These are phyloP conservation scores for Phocides pigmalion DNA, from an alignment of 1,140 invertebrate genomes.

Conservation along the genomic window DNA sequence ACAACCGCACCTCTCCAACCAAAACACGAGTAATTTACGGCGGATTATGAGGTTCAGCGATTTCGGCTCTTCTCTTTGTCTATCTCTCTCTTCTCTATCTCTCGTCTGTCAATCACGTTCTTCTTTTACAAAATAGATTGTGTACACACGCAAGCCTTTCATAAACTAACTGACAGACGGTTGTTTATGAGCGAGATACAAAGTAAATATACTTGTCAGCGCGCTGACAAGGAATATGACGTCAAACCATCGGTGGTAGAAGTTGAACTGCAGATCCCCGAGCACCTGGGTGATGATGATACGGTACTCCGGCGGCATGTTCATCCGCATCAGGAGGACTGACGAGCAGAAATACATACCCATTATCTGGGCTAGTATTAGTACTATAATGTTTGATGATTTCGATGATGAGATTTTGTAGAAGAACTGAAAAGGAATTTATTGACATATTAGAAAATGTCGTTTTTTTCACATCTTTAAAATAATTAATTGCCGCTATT, in stretches of 20 bases:
- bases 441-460: background rate
- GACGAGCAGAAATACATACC: slow-evolving; percentile 99
- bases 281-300: slow-evolving; percentile 99
- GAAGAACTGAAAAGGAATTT: slow-evolving; percentile 93
- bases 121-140: too few species aligned
- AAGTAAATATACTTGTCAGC: slow-evolving; percentile 96
- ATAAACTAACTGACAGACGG: slow-evolving; percentile 71
- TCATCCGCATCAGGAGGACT: slow-evolving; percentile 99
- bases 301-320: slow-evolving; percentile 99
- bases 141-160: too few species aligned
- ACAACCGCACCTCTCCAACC: too few species aligned
- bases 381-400: slow-evolving; percentile 99
- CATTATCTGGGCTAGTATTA: slow-evolving; percentile 99
- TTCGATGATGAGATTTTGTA: slow-evolving; percentile 99
- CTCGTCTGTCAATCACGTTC: too few species aligned
- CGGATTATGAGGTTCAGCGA: too few species aligned
- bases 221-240: slow-evolving; percentile 99
- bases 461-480: too few species aligned
- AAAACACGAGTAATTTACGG: too few species aligned
- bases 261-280: slow-evolving; percentile 99
- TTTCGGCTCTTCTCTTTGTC: too few species aligned
- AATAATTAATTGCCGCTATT: too few species aligned
- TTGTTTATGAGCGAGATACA: slow-evolving; percentile 97
- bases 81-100: too few species aligned
- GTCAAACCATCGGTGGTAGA: slow-evolving; percentile 99